A percentile compares a stretch with the other conserved stretches of the same genome.
phyloP scores from a whole-genome alignment of 2,113 vertebrate species.

The cat (Felis catus) region DNA sequence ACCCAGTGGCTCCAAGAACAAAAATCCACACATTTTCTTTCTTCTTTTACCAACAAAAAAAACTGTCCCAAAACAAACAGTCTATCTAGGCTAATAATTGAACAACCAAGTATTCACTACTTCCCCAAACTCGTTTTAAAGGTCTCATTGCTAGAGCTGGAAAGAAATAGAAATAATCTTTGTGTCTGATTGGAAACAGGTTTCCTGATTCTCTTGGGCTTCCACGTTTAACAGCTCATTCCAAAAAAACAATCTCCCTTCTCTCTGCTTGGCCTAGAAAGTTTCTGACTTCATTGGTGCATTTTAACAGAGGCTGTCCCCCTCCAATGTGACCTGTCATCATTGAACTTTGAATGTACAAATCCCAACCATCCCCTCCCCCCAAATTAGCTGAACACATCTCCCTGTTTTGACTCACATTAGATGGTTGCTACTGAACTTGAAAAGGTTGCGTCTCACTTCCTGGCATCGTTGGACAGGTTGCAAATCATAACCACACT shows the following conservation, averaged over 20 bases:
- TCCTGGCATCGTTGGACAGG: conserved; percentile 74
- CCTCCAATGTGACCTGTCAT: conserved; percentile 67
- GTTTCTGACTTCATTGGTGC: conserved; percentile 50
- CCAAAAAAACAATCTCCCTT: conserved; percentile 62
- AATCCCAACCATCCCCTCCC: conserved; percentile 13
- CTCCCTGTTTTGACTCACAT: conserved; percentile 77
- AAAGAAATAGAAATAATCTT: conserved; percentile 69
- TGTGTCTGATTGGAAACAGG: conserved; percentile 82
- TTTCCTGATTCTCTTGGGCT: conserved; percentile 63
- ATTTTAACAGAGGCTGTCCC: conserved; percentile 61
- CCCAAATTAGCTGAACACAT: conserved; percentile 66
- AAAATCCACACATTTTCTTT: conserved; percentile 43
- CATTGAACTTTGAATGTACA: conserved; percentile 57
- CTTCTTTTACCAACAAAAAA: conserved; percentile 41
- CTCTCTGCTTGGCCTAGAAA: conserved; percentile 46
- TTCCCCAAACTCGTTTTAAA: conserved; percentile 26
- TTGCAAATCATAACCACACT: conserved; percentile 80
- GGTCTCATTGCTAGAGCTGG: conserved; percentile 52
- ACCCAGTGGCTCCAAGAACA: background rate
- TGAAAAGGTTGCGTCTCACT: conserved; percentile 76
- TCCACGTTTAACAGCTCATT: conserved; percentile 55
- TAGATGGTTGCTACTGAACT: conserved; percentile 69
- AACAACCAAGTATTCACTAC: conserved; percentile 43
- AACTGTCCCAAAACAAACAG: conserved; percentile 16
- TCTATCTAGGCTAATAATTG: conserved; percentile 54